Evolutionary conservation across 2,888 invertebrate species (phyloP), one percentile per base, ranked within the genome.

Genomic region (Synanthedon formicaeformis): DNA sequence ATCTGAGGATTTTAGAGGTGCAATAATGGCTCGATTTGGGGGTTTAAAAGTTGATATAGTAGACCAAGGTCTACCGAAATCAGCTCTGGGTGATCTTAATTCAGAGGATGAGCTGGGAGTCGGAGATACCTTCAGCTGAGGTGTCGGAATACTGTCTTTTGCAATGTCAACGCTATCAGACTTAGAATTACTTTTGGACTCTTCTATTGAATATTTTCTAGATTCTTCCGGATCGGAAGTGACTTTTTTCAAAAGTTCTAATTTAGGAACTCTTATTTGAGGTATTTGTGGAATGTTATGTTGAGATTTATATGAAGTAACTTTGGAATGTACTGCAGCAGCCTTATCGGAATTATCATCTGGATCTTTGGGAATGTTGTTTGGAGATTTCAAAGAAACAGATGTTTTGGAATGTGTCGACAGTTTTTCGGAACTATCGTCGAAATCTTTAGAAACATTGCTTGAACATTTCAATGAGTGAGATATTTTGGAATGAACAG

Each of bases 181-280:
- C 64, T 61, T 64, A 51, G 58, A 60, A 45, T 60, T 62, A 48
- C 56, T 67, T 59, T 70, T 71, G 18, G 64, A 60, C 50, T 72
- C 71, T 0, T 81, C 81, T 1, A 54, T 61, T 2, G 71, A 72
- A 34, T 65, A 62, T 51, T 66, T 73, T 56, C 68, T 77, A 0
- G 81, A 80, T 52, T 79, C 80, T 6, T 84, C 85, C 0, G 81
- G 77, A 54, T 83, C 80, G 12, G 78, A 75, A 57, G 73, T 66
- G 23, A 69, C 56, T 40, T 66, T 62, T 60, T 70, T 67, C 16
- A 75, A 63, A 48, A 73, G 65, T 58, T 86, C 83, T 73, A 82
- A 61, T 57, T 67, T 77, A 71, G 86, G 82, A 73, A 82, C 74
- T 78, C 79, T 85, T 12, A 81, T 78, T 67, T 79, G 75, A 63